These are phyloP conservation scores for Steinernema scapterisci DNA, from an alignment of 2,888 invertebrate genomes.

Conservation along the genomic window DNA sequence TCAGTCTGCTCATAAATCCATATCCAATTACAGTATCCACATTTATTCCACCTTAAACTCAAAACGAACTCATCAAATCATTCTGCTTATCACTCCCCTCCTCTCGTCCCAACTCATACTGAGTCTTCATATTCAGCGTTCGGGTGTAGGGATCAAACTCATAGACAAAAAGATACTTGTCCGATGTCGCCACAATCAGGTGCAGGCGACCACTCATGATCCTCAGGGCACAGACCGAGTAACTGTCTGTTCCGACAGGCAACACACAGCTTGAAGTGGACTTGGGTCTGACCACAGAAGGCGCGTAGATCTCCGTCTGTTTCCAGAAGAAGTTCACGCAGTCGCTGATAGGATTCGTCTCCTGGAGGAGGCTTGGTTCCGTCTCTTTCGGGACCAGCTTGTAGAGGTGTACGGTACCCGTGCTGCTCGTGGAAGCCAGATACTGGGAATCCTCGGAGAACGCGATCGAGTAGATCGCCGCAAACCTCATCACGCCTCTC, in stretches of 20 bases:
- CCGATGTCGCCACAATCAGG: background rate
- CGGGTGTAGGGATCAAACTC: background rate
- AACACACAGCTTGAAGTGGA: background rate
- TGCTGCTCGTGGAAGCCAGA: constrained; percentile 92
- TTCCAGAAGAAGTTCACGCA: background rate
- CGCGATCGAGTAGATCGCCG: constrained; percentile 87
- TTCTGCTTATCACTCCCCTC: too few species aligned
- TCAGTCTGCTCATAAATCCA: too few species aligned
- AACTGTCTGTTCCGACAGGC: background rate
- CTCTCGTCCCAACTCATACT: background rate
- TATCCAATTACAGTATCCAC: too few species aligned
- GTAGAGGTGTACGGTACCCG: constrained; percentile 92
- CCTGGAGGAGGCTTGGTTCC: too few species aligned
- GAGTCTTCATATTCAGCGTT: background rate
- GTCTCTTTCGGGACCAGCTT: constrained; percentile 74
- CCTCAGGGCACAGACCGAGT: background rate
- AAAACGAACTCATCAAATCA: too few species aligned
- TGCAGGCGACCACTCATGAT: background rate
- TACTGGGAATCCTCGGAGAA: constrained; percentile 89
- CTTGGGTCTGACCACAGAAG: background rate
- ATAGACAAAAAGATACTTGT: background rate
- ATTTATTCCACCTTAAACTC: too few species aligned
- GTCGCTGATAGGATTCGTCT: background rate
- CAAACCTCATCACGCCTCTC: constrained; percentile 84
- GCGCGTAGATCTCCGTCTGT: background rate